Evolutionary conservation across 2,888 invertebrate genomes (phyloP).

Genomic region (Callyntrura guangdongensis): DNA sequence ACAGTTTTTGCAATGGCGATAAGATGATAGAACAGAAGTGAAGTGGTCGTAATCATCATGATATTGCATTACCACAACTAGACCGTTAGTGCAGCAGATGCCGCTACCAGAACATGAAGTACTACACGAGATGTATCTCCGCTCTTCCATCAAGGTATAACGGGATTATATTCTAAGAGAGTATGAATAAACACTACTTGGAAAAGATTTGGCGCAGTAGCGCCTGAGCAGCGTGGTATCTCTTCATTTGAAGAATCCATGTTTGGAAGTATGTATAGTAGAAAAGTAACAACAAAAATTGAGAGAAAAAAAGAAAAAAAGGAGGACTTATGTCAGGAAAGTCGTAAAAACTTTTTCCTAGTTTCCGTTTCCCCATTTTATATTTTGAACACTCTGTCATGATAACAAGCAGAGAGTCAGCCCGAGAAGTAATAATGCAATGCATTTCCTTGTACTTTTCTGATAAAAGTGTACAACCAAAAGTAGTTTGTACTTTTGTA

Average conservation of each 20-base stretch:
- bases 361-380: conserved; percentile 63
- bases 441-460: conserved; percentile 1
- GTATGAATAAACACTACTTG: not conserved
- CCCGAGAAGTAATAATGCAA: not conserved
- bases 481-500: conserved; percentile 30
- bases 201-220: conserved; percentile 56
- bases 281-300: conserved; percentile 33
- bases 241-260: conserved; percentile 13
- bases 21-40: not conserved
- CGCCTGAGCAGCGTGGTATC: not conserved
- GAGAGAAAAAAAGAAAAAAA: conserved; percentile 43
- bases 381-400: conserved; percentile 15
- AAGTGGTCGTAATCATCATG: not conserved
- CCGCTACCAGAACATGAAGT: conserved; percentile 20
- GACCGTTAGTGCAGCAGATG: not conserved
- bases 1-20: not conserved
- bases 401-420: not conserved
- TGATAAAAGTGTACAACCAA: conserved; percentile 23
- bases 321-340: conserved; percentile 58
- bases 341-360: conserved; percentile 68
- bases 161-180: conserved; percentile 1
- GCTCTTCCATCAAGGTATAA: not conserved
- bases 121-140: conserved; percentile 7
- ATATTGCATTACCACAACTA: not conserved
- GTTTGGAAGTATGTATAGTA: conserved; percentile 22